These are phyloP conservation scores for Spermophilus dauricus DNA, from an alignment of 2,113 vertebrate genomes.

Conservation along the genomic window DNA sequence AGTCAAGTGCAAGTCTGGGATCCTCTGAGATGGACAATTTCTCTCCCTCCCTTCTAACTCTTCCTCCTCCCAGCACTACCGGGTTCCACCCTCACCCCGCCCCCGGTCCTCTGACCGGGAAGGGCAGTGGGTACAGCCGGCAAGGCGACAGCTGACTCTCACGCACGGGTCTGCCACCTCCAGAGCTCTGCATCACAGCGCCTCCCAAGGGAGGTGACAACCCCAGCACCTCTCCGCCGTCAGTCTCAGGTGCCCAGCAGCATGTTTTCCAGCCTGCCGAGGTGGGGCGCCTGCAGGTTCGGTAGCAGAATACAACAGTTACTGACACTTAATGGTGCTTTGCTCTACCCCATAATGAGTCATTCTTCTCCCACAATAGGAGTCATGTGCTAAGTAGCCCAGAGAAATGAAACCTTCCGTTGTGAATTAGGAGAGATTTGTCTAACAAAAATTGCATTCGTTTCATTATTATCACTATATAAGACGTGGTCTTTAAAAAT, in stretches of 20 bases:
- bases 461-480: neutral
- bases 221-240: too few species aligned
- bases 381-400: neutral
- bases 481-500: neutral
- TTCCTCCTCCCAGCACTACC: neutral
- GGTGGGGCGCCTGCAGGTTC: fast-evolving
- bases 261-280: neutral
- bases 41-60: neutral
- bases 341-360: fast-evolving
- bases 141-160: neutral
- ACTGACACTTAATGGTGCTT: neutral
- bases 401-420: neutral
- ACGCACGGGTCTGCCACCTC: neutral
- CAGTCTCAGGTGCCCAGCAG: fast-evolving
- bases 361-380: neutral
- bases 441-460: neutral
- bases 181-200: fast-evolving
- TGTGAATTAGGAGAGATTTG: neutral
- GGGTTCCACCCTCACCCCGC: neutral
- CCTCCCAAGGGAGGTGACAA: neutral
- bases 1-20: too few species aligned
- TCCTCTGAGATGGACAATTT: fast-evolving
- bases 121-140: fast-evolving
- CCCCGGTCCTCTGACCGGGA: fast-evolving
- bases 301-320: neutral